Conservation (phyloP, 2,888 invertebrate species). For the Aporophyla nigra region DNA sequence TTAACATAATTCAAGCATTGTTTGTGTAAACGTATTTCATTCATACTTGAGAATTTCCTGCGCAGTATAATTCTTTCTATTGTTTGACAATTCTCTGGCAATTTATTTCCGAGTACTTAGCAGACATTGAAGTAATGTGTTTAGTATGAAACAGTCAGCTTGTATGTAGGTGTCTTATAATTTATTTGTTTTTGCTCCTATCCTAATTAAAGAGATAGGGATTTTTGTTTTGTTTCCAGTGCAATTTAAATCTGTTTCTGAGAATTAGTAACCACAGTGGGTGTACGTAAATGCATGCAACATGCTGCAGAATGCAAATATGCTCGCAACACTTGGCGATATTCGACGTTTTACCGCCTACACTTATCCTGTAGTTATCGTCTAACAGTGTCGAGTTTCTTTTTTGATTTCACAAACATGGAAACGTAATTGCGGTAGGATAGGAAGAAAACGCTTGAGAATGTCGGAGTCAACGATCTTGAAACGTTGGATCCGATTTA, state of each 20-base stretch:
- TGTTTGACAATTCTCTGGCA: constrained; percentile 56
- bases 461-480: constrained; percentile 69
- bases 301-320: constrained; percentile 79
- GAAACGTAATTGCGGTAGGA: constrained; percentile 73
- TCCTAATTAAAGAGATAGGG: constrained; percentile 66
- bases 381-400: constrained; percentile 70
- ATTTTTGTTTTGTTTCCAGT: constrained; percentile 63
- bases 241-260: constrained; percentile 55
- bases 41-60: constrained; percentile 65
- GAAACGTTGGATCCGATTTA: constrained; percentile 53
- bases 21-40: constrained; percentile 63
- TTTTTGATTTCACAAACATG: constrained; percentile 76
- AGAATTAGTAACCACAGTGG: constrained; percentile 72
- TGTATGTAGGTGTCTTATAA: constrained; percentile 43
- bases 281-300: constrained; percentile 76
- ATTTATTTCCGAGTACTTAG: constrained; percentile 50
- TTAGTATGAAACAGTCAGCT: constrained; percentile 16
- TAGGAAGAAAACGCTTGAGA: constrained; percentile 67
- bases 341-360: constrained; percentile 74
- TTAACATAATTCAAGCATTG: constrained; percentile 62
- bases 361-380: constrained; percentile 73
- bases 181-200: constrained; percentile 49
- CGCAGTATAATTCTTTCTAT: constrained; percentile 64
- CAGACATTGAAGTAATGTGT: constrained; percentile 48
- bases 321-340: constrained; percentile 70